Percentiles rank a stretch among this genome's conserved stretches.
These are phyloP conservation scores for Temnothorax rugatulus DNA, from an alignment of 2,888 invertebrate genomes.

Conservation along the genomic window DNA sequence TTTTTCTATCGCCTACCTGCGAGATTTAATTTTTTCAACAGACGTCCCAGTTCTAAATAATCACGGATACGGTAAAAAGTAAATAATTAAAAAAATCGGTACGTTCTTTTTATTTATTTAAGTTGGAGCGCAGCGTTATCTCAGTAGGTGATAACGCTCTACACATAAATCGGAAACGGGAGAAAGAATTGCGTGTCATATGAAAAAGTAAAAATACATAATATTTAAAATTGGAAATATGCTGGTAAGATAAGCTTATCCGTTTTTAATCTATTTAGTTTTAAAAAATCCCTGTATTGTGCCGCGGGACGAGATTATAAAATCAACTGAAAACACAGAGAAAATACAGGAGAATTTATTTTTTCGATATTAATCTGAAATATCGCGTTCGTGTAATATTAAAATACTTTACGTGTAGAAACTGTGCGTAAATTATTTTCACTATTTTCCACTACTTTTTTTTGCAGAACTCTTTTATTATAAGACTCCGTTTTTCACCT, in stretches of 20 bases:
- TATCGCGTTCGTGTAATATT: not conserved
- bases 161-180: not conserved
- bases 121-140: not conserved
- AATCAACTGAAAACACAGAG: not conserved
- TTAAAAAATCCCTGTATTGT: not conserved
- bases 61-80: not conserved
- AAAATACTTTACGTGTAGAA: not conserved
- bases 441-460: not conserved
- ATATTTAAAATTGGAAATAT: not conserved
- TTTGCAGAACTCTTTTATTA: not conserved
- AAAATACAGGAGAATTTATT: not conserved
- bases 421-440: not conserved
- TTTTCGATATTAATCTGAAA: constrained; percentile 7
- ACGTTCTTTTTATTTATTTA: not conserved
- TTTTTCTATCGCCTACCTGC: not conserved
- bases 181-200: not conserved
- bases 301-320: not conserved
- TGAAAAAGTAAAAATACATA: not conserved
- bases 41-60: not conserved
- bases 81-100: not conserved
- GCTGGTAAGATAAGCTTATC: not conserved
- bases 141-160: not conserved
- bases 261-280: not conserved
- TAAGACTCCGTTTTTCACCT: not conserved
- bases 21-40: not conserved